Evolutionary conservation across 2,113 vertebrate species (phyloP).

Genomic region (Hippocampus barbouri): DNA sequence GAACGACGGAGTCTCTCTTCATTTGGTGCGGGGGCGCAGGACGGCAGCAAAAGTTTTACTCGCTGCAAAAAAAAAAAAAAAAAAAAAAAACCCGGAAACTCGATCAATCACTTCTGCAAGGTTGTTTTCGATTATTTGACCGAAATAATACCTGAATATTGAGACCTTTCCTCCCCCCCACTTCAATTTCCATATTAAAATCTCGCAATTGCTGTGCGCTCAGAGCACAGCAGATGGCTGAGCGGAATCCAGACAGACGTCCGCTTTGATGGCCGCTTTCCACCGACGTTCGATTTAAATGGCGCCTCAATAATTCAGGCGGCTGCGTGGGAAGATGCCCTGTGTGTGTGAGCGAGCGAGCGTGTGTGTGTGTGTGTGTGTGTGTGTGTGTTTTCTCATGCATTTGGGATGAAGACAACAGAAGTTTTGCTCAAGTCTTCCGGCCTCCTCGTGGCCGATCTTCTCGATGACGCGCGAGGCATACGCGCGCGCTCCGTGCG

Average conservation of each 20-base stretch:
- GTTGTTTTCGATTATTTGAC: neutral
- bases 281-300: conserved; percentile 28
- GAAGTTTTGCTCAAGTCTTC: neutral
- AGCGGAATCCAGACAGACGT: conserved; percentile 6
- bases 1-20: too few species aligned
- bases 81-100: neutral
- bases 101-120: neutral
- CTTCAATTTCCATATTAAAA: neutral
- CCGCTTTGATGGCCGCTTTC: conserved; percentile 23
- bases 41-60: neutral
- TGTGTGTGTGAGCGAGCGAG: neutral
- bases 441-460: conserved; percentile 4
- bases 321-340: neutral
- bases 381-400: conserved; percentile 2
- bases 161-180: neutral
- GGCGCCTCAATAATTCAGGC: conserved; percentile 26
- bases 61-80: too few species aligned
- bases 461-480: neutral
- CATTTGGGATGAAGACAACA: conserved; percentile 26
- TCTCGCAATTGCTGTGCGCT: neutral
- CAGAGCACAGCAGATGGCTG: conserved; percentile 8
- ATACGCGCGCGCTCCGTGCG: neutral
- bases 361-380: neutral
- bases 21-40: too few species aligned
- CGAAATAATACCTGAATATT: neutral